Base-by-base conservation (phyloP, 2,888 invertebrate genomes). In the Terebella lapidaria region DNA sequence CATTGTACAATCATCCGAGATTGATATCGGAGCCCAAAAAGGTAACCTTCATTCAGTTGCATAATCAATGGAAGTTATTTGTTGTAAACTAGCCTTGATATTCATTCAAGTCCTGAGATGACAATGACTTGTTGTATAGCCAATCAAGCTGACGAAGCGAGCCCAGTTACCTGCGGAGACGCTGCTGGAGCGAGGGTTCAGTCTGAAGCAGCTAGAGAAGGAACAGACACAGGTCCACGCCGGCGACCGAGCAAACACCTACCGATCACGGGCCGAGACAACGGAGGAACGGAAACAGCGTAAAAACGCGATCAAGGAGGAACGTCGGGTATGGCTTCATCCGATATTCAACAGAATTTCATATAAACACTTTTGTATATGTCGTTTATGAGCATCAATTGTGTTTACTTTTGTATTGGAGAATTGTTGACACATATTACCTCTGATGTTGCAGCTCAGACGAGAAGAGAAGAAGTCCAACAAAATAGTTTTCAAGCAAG, bases 1-100 rank as follows among this genome's bases (percentile, higher is more conserved):
- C 89, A 75, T 84, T 90, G 57, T 93, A 92, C 79, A 95, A 96
- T 82, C 92, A 91, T 82, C 96, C 96, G 0, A 91, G 90, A 56
- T 56, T 70, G 3, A 74, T 77, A 49, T 62, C 65, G 25, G 74
- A 74, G 61, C 75, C 76, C 0, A 71, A 62, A 58, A 72, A 73
- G 68, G 72, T 57, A 22, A 22, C 29, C 4, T n/a, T n/a, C n/a
- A n/a, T n/a, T n/a, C n/a, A n/a, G n/a, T n/a, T n/a, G n/a, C n/a
- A n/a, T n/a, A n/a, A n/a, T n/a, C n/a, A n/a, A n/a, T n/a, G n/a
- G n/a, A n/a, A n/a, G n/a, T n/a, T n/a, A n/a, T n/a, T n/a, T n/a
- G n/a, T n/a, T n/a, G n/a, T n/a, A n/a, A n/a, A n/a, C n/a, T n/a
- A n/a, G n/a, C n/a, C n/a, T n/a, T n/a, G n/a, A n/a, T n/a, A n/a